Conservation (phyloP, 2,888 invertebrate genomes). For the Anoplius nigerrimus region DNA sequence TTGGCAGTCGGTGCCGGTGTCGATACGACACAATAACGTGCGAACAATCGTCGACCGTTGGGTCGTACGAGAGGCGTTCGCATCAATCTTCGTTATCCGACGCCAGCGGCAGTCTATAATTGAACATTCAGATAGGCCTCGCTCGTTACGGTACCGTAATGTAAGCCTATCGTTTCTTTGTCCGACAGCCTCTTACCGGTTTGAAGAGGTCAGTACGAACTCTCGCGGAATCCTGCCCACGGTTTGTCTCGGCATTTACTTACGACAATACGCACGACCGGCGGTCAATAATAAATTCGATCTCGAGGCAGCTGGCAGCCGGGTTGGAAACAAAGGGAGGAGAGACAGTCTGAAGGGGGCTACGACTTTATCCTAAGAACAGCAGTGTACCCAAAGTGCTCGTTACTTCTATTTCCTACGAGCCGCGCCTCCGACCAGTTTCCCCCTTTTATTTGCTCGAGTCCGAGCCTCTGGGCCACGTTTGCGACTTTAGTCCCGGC, state of each 20-base stretch:
- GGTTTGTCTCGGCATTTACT: conserved; percentile 23
- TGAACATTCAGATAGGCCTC: too few species aligned
- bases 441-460: conserved; percentile 4
- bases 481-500: conserved; percentile 23
- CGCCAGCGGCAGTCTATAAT: too few species aligned
- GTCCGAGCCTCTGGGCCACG: conserved; percentile 14
- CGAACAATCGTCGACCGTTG: too few species aligned
- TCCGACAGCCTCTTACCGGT: too few species aligned
- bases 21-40: too few species aligned
- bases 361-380: conserved; percentile 43
- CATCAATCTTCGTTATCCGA: too few species aligned
- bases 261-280: conserved; percentile 21
- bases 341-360: conserved; percentile 24
- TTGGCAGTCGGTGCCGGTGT: too few species aligned
- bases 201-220: too few species aligned
- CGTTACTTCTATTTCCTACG: conserved; percentile 46
- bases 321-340: conserved; percentile 52
- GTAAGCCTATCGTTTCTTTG: too few species aligned
- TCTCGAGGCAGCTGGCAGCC: conserved; percentile 40
- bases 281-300: conserved; percentile 44
- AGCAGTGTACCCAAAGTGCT: conserved; percentile 35
- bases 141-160: too few species aligned
- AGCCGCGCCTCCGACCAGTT: conserved; percentile 12
- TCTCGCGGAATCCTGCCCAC: too few species aligned
- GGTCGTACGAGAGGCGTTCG: too few species aligned